Conservation (phyloP, 2,888 invertebrate genomes). For the Anorthoa munda region DNA sequence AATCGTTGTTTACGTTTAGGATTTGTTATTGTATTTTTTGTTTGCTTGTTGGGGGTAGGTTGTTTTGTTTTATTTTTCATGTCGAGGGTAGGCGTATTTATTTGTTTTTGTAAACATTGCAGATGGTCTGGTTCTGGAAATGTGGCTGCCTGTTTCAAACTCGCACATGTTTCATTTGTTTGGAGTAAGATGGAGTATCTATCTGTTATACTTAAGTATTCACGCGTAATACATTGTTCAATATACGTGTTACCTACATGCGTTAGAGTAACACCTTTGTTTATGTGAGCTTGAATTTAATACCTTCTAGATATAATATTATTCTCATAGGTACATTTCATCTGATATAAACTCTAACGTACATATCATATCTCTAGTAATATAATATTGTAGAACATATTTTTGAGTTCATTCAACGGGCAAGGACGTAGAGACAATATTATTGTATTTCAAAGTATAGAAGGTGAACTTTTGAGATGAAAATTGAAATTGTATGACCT, state of each 20-base stretch:
- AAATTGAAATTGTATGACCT: not conserved
- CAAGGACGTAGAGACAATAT: conserved; percentile 6
- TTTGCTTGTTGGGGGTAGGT: too few species aligned
- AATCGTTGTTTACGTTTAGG: too few species aligned
- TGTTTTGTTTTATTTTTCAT: too few species aligned
- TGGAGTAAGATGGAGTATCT: not conserved
- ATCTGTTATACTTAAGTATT: not conserved
- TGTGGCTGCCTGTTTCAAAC: too few species aligned
- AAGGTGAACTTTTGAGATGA: conserved; percentile 1
- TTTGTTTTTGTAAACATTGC: too few species aligned
- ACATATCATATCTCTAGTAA: conserved; percentile 40
- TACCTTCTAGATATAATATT: conserved; percentile 5
- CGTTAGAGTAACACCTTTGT: not conserved
- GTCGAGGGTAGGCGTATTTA: too few species aligned
- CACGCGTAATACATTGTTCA: not conserved
- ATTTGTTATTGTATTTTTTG: too few species aligned
- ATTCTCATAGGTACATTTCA: conserved; percentile 9
- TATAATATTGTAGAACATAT: conserved; percentile 37
- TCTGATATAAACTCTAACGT: conserved; percentile 24
- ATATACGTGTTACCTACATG: not conserved
- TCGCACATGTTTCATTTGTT: too few species aligned
- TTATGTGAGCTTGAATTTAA: conserved; percentile 29
- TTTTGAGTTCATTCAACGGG: conserved; percentile 35
- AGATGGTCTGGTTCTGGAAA: too few species aligned
- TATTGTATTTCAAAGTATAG: conserved; percentile 20